These are phyloP conservation scores for Bubo blakistoni DNA, from an alignment of 2,113 vertebrate genomes.

Conservation along the genomic window DNA sequence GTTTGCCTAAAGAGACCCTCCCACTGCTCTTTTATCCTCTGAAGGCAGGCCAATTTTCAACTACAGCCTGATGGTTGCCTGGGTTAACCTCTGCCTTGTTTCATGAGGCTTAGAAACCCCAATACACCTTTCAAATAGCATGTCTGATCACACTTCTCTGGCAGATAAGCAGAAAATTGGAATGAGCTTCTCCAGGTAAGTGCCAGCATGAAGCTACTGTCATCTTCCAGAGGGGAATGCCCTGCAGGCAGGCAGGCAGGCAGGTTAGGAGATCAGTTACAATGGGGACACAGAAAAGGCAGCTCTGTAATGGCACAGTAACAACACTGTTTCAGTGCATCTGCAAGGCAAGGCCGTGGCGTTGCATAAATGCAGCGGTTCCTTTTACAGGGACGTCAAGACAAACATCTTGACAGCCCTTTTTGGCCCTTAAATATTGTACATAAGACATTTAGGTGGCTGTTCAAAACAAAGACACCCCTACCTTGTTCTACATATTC, in stretches of 20 bases:
- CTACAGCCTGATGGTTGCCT: conserved; percentile 40
- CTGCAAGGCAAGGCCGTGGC: background rate
- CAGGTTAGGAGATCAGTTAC: background rate
- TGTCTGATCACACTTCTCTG: conserved; percentile 38
- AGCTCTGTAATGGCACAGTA: background rate
- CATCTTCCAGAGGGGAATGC: background rate
- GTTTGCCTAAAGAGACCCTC: conserved; percentile 57
- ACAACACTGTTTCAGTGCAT: background rate
- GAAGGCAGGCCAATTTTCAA: conserved; percentile 55
- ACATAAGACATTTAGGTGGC: background rate
- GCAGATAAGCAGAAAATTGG: conserved; percentile 18
- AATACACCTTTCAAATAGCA: background rate
- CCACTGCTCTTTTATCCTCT: conserved; percentile 52
- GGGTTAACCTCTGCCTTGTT: conserved; percentile 55
- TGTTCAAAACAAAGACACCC: background rate
- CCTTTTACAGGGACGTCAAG: background rate
- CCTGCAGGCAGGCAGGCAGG: background rate
- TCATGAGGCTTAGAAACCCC: conserved; percentile 38
- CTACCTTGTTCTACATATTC: background rate
- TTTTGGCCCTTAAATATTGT: background rate
- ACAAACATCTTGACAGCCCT: background rate
- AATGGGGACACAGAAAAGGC: background rate
- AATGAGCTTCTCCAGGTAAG: background rate
- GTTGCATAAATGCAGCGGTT: background rate
- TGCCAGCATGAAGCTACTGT: background rate